A percentile compares a stretch with the other conserved stretches of the same genome.
Conservation (phyloP, 2,113 vertebrate genomes). For the Poeciliopsis occidentalis region DNA sequence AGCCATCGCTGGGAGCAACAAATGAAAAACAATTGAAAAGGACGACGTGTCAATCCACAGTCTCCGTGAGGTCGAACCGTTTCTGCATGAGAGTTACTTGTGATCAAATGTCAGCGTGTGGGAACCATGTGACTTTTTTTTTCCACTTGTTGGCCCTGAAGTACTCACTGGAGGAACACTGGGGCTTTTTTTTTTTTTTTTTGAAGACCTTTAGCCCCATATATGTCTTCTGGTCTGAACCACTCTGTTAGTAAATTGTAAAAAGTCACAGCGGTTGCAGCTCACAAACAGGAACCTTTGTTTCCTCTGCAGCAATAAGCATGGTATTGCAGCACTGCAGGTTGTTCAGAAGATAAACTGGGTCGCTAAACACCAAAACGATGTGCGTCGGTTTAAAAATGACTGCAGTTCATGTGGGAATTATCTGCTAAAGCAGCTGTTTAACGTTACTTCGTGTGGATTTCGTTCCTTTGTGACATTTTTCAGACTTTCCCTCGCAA, state of each 20-base stretch:
- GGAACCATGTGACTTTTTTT: background rate
- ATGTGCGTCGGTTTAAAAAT: background rate
- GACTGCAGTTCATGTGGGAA: no score
- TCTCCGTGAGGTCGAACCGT: background rate
- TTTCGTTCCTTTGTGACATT: background rate
- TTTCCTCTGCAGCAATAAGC: background rate
- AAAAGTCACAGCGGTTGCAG: background rate
- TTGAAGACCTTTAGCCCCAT: background rate
- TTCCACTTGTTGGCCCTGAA: background rate
- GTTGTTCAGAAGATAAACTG: background rate
- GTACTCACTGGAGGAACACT: background rate
- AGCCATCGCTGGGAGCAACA: background rate
- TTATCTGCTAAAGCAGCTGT: no score
- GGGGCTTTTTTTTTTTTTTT: background rate
- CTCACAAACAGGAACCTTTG: background rate
- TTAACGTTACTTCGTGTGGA: background rate
- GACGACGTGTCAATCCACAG: background rate
- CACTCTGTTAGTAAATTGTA: background rate
- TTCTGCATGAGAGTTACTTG: background rate
- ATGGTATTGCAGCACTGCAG: background rate
- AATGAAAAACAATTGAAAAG: background rate
- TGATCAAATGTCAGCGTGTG: background rate
- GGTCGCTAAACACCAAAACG: background rate
- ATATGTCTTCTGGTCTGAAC: background rate
- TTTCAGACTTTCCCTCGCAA: background rate